Percentiles rank a stretch among this genome's conserved stretches.
These are phyloP conservation scores for Capreolus pygargus DNA, from an alignment of 2,113 vertebrate species.

Conservation along the genomic window DNA sequence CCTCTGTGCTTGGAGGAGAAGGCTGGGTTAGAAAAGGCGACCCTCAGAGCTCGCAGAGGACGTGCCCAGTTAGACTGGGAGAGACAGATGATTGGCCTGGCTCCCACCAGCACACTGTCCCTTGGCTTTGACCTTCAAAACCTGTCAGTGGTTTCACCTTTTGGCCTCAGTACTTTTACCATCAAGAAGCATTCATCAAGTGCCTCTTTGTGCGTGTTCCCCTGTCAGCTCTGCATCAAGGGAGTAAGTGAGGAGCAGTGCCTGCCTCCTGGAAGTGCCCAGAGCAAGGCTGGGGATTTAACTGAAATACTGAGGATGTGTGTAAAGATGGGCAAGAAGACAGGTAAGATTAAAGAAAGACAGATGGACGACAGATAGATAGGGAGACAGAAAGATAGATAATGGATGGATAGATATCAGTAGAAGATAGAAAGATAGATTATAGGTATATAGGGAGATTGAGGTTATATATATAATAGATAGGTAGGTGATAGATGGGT, in stretches of 20 bases:
- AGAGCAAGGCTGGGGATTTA: not conserved
- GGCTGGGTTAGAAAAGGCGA: not conserved
- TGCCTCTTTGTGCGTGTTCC: fast-evolving
- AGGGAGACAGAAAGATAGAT: not conserved
- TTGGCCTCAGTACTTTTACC: not conserved
- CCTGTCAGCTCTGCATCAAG: not conserved
- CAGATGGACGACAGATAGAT: not conserved
- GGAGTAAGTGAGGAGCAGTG: not conserved
- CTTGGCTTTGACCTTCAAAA: not conserved
- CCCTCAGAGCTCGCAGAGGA: not conserved
- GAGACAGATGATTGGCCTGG: not conserved
- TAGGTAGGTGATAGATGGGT: not conserved
- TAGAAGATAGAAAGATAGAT: not conserved
- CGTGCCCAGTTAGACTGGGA: fast-evolving
- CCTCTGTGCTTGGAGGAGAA: fast-evolving
- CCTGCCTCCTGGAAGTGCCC: not conserved
- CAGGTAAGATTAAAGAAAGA: not conserved
- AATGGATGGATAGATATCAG: not conserved
- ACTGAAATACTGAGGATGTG: not conserved
- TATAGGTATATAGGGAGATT: not conserved
- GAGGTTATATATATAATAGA: not conserved
- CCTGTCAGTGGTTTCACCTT: not conserved
- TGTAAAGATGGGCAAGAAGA: not conserved
- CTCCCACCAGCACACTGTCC: fast-evolving
- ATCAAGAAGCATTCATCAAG: not conserved